phyloP scores from a whole-genome alignment of 2,113 vertebrate species.

The Ophiodon elongatus region DNA sequence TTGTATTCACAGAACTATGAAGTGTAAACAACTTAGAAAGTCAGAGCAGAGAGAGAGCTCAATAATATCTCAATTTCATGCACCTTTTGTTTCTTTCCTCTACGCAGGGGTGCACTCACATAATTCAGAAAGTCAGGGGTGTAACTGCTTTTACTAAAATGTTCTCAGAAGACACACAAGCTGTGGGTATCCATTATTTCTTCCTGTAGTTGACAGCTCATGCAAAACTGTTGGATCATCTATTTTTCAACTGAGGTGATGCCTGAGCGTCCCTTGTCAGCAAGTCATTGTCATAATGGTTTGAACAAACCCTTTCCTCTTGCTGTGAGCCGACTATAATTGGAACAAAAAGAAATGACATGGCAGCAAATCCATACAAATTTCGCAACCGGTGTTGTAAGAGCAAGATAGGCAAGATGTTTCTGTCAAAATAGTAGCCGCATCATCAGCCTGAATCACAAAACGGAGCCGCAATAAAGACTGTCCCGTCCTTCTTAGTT shows the following conservation, averaged over 20 bases:
- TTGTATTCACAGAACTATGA: constrained; percentile 1
- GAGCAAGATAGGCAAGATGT: constrained; percentile 27
- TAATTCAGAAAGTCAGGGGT: constrained; percentile 15
- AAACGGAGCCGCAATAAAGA: constrained; percentile 3
- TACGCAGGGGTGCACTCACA: constrained; percentile 7
- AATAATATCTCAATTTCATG: constrained; percentile 26
- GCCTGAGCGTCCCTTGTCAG: constrained; percentile 43
- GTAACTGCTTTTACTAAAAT: constrained; percentile 15
- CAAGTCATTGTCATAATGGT: constrained; percentile 43
- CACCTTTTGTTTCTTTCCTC: constrained; percentile 20
- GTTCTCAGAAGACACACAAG: constrained; percentile 18
- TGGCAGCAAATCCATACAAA: constrained; percentile 57
- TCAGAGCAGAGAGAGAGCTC: neutral
- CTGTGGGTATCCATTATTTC: constrained; percentile 37
- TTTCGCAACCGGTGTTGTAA: constrained; percentile 29
- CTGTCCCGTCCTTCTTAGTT: neutral
- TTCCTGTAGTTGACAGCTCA: constrained; percentile 26
- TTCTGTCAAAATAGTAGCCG: constrained; percentile 49
- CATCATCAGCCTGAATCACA: constrained; percentile 16
- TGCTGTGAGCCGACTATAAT: constrained; percentile 34
- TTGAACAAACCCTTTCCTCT: constrained; percentile 33
- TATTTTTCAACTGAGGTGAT: constrained; percentile 37
- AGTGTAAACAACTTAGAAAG: constrained; percentile 4
- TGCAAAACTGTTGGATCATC: constrained; percentile 24
- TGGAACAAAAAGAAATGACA: constrained; percentile 44